These are phyloP conservation scores for Pyrgilauda ruficollis DNA, from an alignment of 2,113 vertebrate species.

Conservation along the genomic window DNA sequence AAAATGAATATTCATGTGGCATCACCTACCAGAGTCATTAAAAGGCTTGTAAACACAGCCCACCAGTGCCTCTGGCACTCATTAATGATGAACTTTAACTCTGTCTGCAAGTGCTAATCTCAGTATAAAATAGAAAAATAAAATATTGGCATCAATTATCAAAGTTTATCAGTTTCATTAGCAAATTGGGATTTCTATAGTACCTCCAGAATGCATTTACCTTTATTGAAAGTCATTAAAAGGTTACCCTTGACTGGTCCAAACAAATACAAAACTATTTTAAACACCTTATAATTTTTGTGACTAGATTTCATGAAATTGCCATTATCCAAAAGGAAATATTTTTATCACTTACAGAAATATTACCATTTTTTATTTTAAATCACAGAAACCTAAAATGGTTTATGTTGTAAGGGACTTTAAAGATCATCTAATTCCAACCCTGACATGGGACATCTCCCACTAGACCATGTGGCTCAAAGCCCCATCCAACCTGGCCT, in stretches of 20 bases:
- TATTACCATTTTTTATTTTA: background rate
- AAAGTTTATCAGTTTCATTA: constrained; percentile 40
- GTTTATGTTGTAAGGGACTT: background rate
- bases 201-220: background rate
- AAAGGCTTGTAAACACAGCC: constrained; percentile 43
- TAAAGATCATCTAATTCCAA: background rate
- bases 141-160: constrained; percentile 48
- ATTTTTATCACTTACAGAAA: background rate
- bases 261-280: constrained; percentile 18
- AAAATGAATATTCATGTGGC: constrained; percentile 62
- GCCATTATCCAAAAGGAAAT: background rate
- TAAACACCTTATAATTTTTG: background rate
- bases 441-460: background rate
- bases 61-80: background rate
- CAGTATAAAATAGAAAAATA: constrained; percentile 34
- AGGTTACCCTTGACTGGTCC: background rate
- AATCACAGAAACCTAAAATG: background rate
- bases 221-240: background rate
- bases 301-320: background rate
- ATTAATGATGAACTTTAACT: constrained; percentile 45
- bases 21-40: constrained; percentile 51
- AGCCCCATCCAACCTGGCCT: background rate
- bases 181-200: constrained; percentile 6
- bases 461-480: background rate
- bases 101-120: constrained; percentile 27